Evolutionary conservation across 2,888 invertebrate species (phyloP), one percentile per base, ranked within the genome.

Genomic region (Pemphredon lugubris): DNA sequence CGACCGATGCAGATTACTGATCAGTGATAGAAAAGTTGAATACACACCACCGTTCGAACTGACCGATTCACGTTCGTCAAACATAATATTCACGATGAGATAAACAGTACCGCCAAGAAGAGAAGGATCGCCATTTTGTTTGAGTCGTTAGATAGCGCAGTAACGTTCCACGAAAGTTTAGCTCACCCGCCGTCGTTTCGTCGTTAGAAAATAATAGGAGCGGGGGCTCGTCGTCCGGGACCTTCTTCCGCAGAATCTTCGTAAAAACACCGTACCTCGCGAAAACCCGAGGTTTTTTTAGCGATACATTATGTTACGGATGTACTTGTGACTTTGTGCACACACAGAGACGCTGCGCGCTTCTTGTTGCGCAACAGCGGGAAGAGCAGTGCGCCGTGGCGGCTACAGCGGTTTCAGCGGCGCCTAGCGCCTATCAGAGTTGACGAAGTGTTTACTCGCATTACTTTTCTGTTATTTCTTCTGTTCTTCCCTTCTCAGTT

Each of bases 41-140:
- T n/a, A n/a, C n/a, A n/a, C n/a, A n/a, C n/a, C n/a, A n/a, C n/a
- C n/a, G n/a, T n/a, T n/a, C n/a, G n/a, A n/a, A n/a, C n/a, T n/a
- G n/a, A n/a, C n/a, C n/a, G n/a, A n/a, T n/a, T n/a, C n/a, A n/a
- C n/a, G n/a, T n/a, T n/a, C n/a, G n/a, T n/a, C 32, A 57, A 63
- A 45, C 69, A 69, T 63, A 67, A 65, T 59, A 60, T 64, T 48
- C 61, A 59, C 54, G 64, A 61, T 53, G 77, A 77, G 70, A 79
- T 85, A 86, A 85, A 86, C 82, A 83, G 74, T 74, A 77, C 78
- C 77, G 79, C 65, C 75, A 75, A 82, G 74, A 76, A 68, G 65
- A 64, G 64, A 68, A 37, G 30, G 48, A 78, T 60, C 67, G 85
- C 86, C 86, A 86, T 86, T 84, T 86, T 86, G 86, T 84, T 86